These are phyloP conservation scores for Stenodema calcarata DNA, from an alignment of 2,888 invertebrate species.

Conservation along the genomic window DNA sequence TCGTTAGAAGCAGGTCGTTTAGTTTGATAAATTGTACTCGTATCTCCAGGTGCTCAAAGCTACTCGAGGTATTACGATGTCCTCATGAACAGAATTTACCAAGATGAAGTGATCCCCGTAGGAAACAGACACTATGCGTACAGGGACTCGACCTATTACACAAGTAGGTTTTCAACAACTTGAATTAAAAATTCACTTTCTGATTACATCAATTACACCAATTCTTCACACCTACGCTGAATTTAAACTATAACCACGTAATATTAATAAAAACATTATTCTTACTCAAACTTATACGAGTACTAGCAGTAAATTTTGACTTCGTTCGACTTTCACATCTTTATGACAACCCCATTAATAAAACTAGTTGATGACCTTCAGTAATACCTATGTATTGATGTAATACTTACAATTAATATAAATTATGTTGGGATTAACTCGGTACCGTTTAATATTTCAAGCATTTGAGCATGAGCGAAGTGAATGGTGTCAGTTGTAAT, in stretches of 20 bases:
- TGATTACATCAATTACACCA: not conserved
- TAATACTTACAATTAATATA: too few relatives aligned
- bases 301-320: too few relatives aligned
- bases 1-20: not conserved
- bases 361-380: too few relatives aligned
- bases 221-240: too few relatives aligned
- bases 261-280: not conserved
- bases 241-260: not conserved
- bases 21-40: not conserved
- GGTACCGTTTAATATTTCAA: too few relatives aligned
- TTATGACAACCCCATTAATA: too few relatives aligned
- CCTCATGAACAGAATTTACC: conserved; percentile 31
- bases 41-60: conserved; percentile 27
- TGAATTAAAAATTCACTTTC: not conserved
- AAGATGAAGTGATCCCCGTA: conserved; percentile 20
- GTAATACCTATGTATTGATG: too few relatives aligned
- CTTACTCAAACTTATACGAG: too few relatives aligned
- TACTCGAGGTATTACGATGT: conserved; percentile 40
- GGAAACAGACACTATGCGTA: conserved; percentile 35
- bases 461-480: too few relatives aligned
- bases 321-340: too few relatives aligned
- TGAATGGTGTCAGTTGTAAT: too few relatives aligned
- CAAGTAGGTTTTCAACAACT: conserved; percentile 5
- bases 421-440: too few relatives aligned
- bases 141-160: conserved; percentile 31